Base-by-base conservation (phyloP, 2,797 vertebrate species). In the Mus minutoides region DNA sequence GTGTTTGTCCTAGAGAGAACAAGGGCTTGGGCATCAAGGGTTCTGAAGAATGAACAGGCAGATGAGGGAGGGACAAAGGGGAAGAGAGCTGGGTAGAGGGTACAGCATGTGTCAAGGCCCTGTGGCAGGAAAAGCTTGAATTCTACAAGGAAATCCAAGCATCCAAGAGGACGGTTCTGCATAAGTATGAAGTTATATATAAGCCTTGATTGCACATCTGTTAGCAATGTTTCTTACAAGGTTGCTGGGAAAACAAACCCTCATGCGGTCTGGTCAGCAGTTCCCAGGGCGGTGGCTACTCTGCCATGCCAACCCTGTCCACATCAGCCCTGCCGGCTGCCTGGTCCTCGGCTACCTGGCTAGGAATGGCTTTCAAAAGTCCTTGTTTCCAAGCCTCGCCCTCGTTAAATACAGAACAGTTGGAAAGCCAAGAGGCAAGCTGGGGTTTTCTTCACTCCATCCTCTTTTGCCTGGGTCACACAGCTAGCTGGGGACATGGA, bases 1-100 rank as follows among this genome's bases (percentile, higher is more conserved):
- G 98, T 98, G 98, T 96, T 98, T 99, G 96, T 99, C 99, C 99
- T 99, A 91, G 96, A 98, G 75, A 95, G 78, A 96, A 64, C 19
- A 91, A 93, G 69, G n/a, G 46, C 43, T 13, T 22, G 12, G 49
- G 93, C 78, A 96, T 91, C 79, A 92, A 75, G 17, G 6, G 52
- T 88, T 52, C 58, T 34, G 86, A 52, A 40, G 67, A 56, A 22
- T 1, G 12, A 2, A 5, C 0, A 1, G 14, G 29, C 6, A n/a
- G 34, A 31, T 2, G 10, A 40, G 16, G 26, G 34, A 29, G 29
- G 34, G 49, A 3, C 34, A 58, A 75, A 31, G 21, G 82, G 24
- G 67, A 43, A 24, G 37, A 79, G n/a, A 26, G 49, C 19, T 26
- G 17, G 31, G 46, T 8, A 49, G 12, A 11, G 2, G 14, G 49